These are phyloP conservation scores for Tuberolachnus salignus DNA, from an alignment of 2,888 invertebrate genomes.

Conservation along the genomic window DNA sequence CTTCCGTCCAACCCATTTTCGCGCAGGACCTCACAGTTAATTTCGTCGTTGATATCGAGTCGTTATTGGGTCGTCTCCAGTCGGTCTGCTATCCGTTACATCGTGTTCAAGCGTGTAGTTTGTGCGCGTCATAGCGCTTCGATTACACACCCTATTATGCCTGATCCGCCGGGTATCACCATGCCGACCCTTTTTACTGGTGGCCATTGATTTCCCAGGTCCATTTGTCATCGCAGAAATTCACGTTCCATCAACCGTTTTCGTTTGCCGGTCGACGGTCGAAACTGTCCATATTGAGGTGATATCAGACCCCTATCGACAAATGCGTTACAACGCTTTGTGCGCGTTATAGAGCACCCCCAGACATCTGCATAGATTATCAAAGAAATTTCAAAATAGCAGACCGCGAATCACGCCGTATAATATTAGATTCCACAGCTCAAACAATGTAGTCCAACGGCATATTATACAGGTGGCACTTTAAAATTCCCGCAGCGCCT, in stretches of 20 bases:
- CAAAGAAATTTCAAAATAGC: neutral
- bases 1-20: no score
- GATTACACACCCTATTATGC: neutral
- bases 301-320: neutral
- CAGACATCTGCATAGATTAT: neutral
- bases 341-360: neutral
- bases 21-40: neutral
- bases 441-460: neutral
- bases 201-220: neutral
- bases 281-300: neutral
- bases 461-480: neutral
- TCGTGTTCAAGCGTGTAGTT: neutral
- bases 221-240: neutral
- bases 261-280: neutral
- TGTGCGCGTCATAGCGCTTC: neutral
- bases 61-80: neutral
- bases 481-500: neutral
- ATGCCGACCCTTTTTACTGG: neutral
- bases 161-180: neutral
- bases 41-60: neutral
- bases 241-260: neutral
- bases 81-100: neutral
- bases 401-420: neutral
- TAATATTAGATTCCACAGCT: neutral
- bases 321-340: neutral